Evolutionary conservation across 2,797 vertebrate species (phyloP), one percentile per base, ranked within the genome.

Genomic region (Chelonia mydas): DNA sequence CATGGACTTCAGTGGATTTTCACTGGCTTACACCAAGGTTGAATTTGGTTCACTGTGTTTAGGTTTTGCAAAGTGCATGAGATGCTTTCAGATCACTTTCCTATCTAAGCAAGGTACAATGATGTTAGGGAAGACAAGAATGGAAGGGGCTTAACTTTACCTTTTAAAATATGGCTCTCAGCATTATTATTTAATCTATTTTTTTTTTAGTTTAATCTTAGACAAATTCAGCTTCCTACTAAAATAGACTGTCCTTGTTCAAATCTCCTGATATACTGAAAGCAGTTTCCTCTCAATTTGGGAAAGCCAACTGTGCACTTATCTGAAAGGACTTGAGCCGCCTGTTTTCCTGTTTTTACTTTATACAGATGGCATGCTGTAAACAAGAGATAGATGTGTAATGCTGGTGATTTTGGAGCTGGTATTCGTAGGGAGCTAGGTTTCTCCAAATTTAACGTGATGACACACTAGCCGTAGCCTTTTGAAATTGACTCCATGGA

Each of bases 211-310:
- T 88, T 91, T 87, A 28, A 7, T 68, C n/a, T 91, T 49, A 74
- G 84, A 84, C 19, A 88, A 96, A 95, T 76, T 5, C 0, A 3
- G 0, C 50, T 92, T 82, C 84, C 61, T 57, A 84, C 83, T 93
- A 93, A 97, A 97, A 97, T 96, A 97, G 94, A 55, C 17, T 61
- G 49, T 92, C 94, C 93, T 96, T 97, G 91, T 81, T 91, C 41
- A 21, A 84, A 17, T 94, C 90, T 97, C 87, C 93, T 87, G 82
- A 87, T 78, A 86, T 53, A 49, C 6, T 74, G 84, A 86, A 94
- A 88, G 55, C 49, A 74, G 90, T 89, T 98, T 98, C 96, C 97
- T 98, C 74, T 93, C 84, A 95, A 7, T 50, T 88, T 88, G 53
- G 45, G 76, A 97, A 90, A 95, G 92, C 91, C 95, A 92, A 84